A percentile compares a stretch with the other conserved stretches of the same genome.
Evolutionary conservation across 2,888 invertebrate species (phyloP).

Genomic region (Cybosia mesomella): DNA sequence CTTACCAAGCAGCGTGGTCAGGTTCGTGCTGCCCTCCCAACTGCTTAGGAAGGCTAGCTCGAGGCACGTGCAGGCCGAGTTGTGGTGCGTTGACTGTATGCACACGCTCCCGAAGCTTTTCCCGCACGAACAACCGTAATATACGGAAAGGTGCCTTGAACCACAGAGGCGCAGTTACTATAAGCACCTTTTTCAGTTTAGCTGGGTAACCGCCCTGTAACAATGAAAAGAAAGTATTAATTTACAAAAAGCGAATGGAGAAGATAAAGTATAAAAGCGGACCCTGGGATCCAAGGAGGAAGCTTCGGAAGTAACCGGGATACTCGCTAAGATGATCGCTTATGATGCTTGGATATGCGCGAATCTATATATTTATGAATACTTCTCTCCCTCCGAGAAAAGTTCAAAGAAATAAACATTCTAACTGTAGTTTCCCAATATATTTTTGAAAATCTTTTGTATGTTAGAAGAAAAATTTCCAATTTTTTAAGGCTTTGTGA

Average conservation of each 20-base stretch:
- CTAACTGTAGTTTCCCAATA: too few relatives aligned
- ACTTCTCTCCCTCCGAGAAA: too few relatives aligned
- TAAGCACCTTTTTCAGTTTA: slow-evolving; percentile 97
- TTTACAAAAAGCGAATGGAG: background rate
- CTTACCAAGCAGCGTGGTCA: slow-evolving; percentile 96
- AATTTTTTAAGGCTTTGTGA: too few relatives aligned
- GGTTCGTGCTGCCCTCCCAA: slow-evolving; percentile 95
- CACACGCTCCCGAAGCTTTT: slow-evolving; percentile 97
- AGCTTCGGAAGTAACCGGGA: too few relatives aligned
- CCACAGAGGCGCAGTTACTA: slow-evolving; percentile 99
- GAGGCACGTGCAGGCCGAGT: slow-evolving; percentile 95
- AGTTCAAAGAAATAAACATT: too few relatives aligned
- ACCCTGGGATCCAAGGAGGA: too few relatives aligned
- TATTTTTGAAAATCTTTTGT: too few relatives aligned
- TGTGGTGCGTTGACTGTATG: slow-evolving; percentile 97
- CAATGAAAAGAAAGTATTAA: slow-evolving; percentile 43
- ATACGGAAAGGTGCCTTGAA: slow-evolving; percentile 99
- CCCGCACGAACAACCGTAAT: slow-evolving; percentile 96
- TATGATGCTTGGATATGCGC: too few relatives aligned
- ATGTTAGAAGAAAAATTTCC: too few relatives aligned
- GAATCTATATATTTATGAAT: too few relatives aligned
- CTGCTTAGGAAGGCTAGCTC: slow-evolving; percentile 94
- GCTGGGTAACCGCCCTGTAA: slow-evolving; percentile 98
- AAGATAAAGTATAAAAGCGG: background rate
- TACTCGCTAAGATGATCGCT: too few relatives aligned